Evolutionary conservation across 2,888 invertebrate genomes (phyloP).

Genomic region (Lomographa bimaculata): DNA sequence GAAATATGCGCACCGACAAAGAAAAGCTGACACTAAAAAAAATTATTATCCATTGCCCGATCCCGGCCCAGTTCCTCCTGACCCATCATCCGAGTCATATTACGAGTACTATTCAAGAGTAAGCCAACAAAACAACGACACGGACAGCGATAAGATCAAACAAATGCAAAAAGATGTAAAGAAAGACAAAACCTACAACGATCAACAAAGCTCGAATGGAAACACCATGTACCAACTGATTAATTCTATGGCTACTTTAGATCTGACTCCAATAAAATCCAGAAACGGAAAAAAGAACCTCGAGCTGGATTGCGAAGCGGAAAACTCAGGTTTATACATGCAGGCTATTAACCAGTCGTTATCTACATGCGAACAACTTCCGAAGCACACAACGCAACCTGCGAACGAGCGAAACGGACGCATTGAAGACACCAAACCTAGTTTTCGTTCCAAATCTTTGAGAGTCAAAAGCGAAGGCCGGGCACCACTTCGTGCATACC

Average conservation of each 20-base stretch:
- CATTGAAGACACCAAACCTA: constrained; percentile 68
- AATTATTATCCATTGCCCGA: constrained; percentile 71
- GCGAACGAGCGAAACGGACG: constrained; percentile 69
- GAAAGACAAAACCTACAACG: constrained; percentile 52
- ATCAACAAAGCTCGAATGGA: constrained; percentile 44
- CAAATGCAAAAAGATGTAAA: constrained; percentile 62
- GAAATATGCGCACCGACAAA: constrained; percentile 79
- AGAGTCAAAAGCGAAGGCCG: constrained; percentile 80
- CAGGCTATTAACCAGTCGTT: constrained; percentile 70
- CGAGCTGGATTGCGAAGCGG: constrained; percentile 65
- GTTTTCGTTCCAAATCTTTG: constrained; percentile 79
- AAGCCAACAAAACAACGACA: constrained; percentile 77
- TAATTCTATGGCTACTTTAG: constrained; percentile 76
- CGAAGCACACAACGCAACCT: constrained; percentile 67
- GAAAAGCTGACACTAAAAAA: constrained; percentile 74
- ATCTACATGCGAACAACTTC: constrained; percentile 76
- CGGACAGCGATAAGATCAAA: constrained; percentile 76
- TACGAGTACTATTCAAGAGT: constrained; percentile 80
- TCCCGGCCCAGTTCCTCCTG: constrained; percentile 72
- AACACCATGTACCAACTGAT: constrained; percentile 73
- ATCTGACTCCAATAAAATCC: constrained; percentile 66
- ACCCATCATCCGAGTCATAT: constrained; percentile 77
- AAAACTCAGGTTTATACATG: constrained; percentile 77
- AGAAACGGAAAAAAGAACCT: constrained; percentile 62
- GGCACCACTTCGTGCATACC: constrained; percentile 69